Evolutionary conservation across 2,797 vertebrate species (phyloP).

Genomic region (Phrynocephalus forsythii): DNA sequence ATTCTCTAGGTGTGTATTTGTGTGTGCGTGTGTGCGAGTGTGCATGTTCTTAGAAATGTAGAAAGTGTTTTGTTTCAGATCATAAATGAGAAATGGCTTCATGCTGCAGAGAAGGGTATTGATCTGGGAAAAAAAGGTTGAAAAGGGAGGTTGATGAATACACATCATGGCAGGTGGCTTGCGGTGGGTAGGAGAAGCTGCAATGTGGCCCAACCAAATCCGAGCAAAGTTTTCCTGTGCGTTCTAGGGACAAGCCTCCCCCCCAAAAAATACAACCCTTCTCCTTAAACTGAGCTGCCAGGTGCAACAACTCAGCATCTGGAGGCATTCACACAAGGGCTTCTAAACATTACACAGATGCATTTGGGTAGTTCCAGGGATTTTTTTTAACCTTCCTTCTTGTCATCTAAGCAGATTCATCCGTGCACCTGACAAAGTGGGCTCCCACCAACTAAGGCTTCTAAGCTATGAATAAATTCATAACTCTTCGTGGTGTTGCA

Average conservation of each 20-base stretch:
- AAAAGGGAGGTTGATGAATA: background rate
- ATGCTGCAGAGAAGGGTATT: background rate
- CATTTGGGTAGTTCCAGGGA: background rate
- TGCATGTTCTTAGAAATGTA: accelerated
- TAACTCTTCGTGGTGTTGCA: background rate
- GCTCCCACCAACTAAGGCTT: too few species aligned
- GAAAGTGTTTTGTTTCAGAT: background rate
- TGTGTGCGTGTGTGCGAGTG: accelerated
- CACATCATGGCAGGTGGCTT: background rate
- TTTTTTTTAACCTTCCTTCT: background rate
- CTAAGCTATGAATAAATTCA: too few species aligned
- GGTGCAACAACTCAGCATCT: background rate
- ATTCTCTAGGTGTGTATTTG: background rate
- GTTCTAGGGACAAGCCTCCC: background rate
- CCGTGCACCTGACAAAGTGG: too few species aligned
- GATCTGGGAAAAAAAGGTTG: slow-evolving; percentile 9
- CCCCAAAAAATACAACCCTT: accelerated
- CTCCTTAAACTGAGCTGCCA: accelerated
- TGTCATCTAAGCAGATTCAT: too few species aligned
- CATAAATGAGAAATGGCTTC: slow-evolving; percentile 1
- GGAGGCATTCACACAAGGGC: background rate
- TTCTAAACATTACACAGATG: too few species aligned
- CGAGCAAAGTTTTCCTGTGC: background rate
- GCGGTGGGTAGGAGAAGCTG: background rate
- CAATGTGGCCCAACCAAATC: accelerated